A percentile compares a stretch with the other conserved stretches of the same genome.
phyloP scores from a whole-genome alignment of 53 echinoderm and acorn worm genomes.

The Holothuria scabra region DNA sequence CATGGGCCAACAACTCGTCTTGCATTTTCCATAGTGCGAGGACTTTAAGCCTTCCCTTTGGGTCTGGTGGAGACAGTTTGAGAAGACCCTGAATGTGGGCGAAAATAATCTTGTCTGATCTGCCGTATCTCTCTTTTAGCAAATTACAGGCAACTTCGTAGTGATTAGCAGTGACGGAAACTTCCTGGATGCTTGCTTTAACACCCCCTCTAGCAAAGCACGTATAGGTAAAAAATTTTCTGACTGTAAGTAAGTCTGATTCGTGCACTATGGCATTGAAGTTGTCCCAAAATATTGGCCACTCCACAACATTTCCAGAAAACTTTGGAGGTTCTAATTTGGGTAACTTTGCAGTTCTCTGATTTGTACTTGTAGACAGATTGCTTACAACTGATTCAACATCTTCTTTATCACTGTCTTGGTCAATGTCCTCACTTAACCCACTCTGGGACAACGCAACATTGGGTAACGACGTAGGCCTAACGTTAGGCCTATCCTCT shows the following conservation, averaged over 20 bases:
- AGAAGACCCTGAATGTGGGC: conserved; percentile 11
- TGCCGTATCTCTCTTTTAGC: conserved; percentile 1
- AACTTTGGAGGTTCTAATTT: conserved; percentile 26
- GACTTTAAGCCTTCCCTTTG: conserved; percentile 2
- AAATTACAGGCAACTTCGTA: conserved; percentile 17
- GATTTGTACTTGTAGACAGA: neutral
- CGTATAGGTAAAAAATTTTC: conserved; percentile 20
- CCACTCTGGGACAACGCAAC: neutral
- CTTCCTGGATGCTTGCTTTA: neutral
- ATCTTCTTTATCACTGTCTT: conserved; percentile 4
- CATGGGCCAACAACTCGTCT: conserved; percentile 11
- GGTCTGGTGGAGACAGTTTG: conserved; percentile 6
- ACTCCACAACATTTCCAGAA: conserved; percentile 19
- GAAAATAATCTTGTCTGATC: conserved; percentile 3
- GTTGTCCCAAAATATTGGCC: conserved; percentile 13
- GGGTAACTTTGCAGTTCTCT: neutral
- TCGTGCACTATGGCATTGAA: conserved; percentile 8
- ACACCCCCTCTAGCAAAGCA: neutral
- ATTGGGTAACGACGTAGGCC: too few relatives aligned
- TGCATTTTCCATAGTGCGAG: neutral
- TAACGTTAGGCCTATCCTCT: too few relatives aligned
- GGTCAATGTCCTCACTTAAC: neutral
- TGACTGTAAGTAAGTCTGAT: neutral
- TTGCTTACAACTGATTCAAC: conserved; percentile 1
- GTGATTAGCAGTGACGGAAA: neutral